Conservation (phyloP, 2,888 invertebrate genomes). For the Meganola albula region DNA sequence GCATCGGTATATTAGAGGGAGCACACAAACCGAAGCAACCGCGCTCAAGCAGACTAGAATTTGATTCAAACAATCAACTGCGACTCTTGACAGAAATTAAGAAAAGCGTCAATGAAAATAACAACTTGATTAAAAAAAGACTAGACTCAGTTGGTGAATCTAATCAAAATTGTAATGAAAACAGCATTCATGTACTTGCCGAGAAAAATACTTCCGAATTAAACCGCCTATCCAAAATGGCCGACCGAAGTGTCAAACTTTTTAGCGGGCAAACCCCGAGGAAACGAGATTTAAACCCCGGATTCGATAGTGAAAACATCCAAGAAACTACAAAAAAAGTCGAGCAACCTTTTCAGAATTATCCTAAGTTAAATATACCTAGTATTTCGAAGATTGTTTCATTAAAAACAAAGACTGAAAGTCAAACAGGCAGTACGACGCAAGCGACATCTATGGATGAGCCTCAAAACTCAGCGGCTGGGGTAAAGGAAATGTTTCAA, state of each 20-base stretch:
- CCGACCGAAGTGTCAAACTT: constrained; percentile 62
- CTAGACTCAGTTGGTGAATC: constrained; percentile 39
- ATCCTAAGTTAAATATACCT: constrained; percentile 59
- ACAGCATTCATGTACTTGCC: constrained; percentile 56
- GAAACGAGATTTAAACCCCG: constrained; percentile 59
- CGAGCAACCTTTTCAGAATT: constrained; percentile 33
- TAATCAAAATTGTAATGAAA: constrained; percentile 32
- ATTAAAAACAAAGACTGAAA: constrained; percentile 45
- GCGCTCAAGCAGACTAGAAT: constrained; percentile 26
- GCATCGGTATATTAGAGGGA: constrained; percentile 58
- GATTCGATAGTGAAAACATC: constrained; percentile 48
- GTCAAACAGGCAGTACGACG: constrained; percentile 31
- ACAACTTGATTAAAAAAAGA: constrained; percentile 63
- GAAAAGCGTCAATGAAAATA: constrained; percentile 62
- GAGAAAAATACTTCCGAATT: constrained; percentile 70
- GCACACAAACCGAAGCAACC: constrained; percentile 16
- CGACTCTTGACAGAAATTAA: constrained; percentile 65
- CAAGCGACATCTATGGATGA: constrained; percentile 69
- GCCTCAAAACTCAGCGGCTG: constrained; percentile 53
- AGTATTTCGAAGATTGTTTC: constrained; percentile 62
- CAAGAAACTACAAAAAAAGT: constrained; percentile 31
- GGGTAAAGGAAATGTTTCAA: constrained; percentile 36
- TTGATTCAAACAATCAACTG: constrained; percentile 54
- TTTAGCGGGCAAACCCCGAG: constrained; percentile 54
- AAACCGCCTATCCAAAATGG: constrained; percentile 66